Evolutionary conservation across 1,140 invertebrate genomes (phyloP).

Genomic region (Radopholus similis): DNA sequence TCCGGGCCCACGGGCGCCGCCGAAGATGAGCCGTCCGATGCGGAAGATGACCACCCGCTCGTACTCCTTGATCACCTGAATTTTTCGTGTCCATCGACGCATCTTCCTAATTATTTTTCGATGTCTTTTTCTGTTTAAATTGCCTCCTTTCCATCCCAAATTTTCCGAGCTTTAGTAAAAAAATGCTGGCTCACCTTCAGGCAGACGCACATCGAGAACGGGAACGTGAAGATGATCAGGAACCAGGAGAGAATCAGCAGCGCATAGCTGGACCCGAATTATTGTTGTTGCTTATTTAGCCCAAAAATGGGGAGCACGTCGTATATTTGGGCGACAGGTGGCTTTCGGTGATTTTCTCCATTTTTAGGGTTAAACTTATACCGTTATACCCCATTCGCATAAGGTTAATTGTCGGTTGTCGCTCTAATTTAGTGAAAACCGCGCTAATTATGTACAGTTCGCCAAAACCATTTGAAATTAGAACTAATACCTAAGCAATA

Average conservation of each 20-base stretch:
- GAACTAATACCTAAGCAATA: no score
- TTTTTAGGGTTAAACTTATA: no score
- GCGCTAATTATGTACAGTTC: no score
- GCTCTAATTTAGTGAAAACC: no score
- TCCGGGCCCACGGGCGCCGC: conserved; percentile 60
- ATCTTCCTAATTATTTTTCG: no score
- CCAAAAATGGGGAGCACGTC: no score
- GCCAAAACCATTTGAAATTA: no score
- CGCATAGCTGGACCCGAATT: conserved; percentile 36
- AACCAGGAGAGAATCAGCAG: conserved; percentile 62
- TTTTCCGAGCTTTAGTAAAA: neutral
- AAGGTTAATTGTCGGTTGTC: no score
- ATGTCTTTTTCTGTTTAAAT: neutral
- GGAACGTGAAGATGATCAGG: conserved; percentile 73
- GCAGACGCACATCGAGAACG: conserved; percentile 69
- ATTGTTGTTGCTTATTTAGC: no score
- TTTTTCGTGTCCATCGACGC: neutral
- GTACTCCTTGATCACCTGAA: conserved; percentile 60
- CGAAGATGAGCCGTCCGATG: conserved; percentile 57
- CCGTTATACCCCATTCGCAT: no score
- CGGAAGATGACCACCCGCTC: conserved; percentile 60
- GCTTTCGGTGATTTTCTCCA: no score
- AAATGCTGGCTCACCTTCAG: conserved; percentile 30
- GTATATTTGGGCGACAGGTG: no score
- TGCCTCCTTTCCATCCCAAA: neutral